Percentiles rank a stretch among this genome's conserved stretches.
Evolutionary conservation across 2,113 vertebrate species (phyloP).

Genomic region (Sisor rabdophorus): DNA sequence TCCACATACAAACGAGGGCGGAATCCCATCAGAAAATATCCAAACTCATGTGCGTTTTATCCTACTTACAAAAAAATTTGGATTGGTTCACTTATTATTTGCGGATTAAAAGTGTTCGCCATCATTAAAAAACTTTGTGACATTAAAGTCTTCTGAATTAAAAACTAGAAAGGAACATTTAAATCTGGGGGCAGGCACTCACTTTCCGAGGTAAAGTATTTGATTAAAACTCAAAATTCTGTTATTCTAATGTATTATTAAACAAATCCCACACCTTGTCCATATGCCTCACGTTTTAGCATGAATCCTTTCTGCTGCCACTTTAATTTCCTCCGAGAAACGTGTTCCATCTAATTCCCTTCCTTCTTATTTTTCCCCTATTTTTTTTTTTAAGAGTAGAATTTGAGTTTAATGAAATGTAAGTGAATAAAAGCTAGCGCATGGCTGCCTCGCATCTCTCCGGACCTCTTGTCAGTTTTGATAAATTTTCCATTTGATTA

Average conservation of each 20-base stretch:
- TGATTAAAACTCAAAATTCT: constrained; percentile 40
- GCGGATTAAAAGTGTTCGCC: too few species aligned
- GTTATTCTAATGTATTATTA: constrained; percentile 20
- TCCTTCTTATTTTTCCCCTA: constrained; percentile 35
- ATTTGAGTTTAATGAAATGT: constrained; percentile 66
- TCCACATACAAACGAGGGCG: too few species aligned
- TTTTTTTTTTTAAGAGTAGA: constrained; percentile 57
- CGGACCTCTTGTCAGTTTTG: constrained; percentile 65
- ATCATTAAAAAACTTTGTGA: constrained; percentile 4
- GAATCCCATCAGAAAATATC: too few species aligned
- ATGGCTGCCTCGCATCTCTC: constrained; percentile 57
- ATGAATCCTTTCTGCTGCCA: constrained; percentile 31
- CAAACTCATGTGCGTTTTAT: too few species aligned
- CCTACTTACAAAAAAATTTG: neutral
- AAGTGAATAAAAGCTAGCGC: constrained; percentile 72
- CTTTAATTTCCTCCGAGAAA: constrained; percentile 36
- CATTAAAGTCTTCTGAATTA: too few species aligned
- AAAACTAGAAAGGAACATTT: too few species aligned
- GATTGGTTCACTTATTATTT: too few species aligned
- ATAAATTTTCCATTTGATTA: constrained; percentile 68
- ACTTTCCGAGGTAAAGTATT: constrained; percentile 12
- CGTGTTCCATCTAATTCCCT: constrained; percentile 25
- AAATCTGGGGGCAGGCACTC: neutral
- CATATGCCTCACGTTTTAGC: constrained; percentile 19
- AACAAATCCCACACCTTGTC: constrained; percentile 21